Evolutionary conservation across 2,797 vertebrate species (phyloP).

Genomic region (Lithobates sylvaticus): DNA sequence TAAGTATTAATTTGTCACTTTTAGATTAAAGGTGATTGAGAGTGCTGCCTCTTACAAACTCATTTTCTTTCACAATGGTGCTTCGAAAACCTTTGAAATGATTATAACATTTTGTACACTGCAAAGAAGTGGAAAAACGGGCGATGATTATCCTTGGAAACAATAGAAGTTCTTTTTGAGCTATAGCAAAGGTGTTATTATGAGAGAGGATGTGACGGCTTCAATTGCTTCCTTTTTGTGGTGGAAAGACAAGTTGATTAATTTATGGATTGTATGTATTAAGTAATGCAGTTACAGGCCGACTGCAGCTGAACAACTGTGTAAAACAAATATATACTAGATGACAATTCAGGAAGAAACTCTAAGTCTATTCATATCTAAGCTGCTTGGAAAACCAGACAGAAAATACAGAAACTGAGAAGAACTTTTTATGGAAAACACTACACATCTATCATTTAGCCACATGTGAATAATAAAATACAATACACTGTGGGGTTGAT

Average conservation of each 20-base stretch:
- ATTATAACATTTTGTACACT: slow-evolving; percentile 43
- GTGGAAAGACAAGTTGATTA: slow-evolving; percentile 43
- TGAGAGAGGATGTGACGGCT: slow-evolving; percentile 34
- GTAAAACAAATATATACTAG: not conserved
- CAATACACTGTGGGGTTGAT: too few relatives aligned
- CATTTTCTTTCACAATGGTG: slow-evolving; percentile 68
- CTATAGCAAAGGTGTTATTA: slow-evolving; percentile 32
- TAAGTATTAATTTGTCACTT: slow-evolving; percentile 73
- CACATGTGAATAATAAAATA: too few relatives aligned
- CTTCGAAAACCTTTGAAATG: slow-evolving; percentile 25
- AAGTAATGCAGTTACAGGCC: not conserved
- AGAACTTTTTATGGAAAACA: too few relatives aligned
- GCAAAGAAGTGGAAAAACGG: not conserved
- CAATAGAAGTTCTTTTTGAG: slow-evolving; percentile 51
- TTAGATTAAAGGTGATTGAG: slow-evolving; percentile 75
- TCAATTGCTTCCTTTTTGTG: slow-evolving; percentile 17
- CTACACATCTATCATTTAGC: too few relatives aligned
- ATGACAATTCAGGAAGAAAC: not conserved
- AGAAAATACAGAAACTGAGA: too few relatives aligned
- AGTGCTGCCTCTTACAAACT: slow-evolving; percentile 67
- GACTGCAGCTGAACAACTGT: slow-evolving; percentile 12
- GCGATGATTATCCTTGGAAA: slow-evolving; percentile 51
- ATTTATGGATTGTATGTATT: slow-evolving; percentile 37
- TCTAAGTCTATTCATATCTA: not conserved
- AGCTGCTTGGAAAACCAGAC: too few relatives aligned